These are phyloP conservation scores for Temnothorax rugatulus DNA, from an alignment of 2,888 invertebrate species.

Conservation along the genomic window DNA sequence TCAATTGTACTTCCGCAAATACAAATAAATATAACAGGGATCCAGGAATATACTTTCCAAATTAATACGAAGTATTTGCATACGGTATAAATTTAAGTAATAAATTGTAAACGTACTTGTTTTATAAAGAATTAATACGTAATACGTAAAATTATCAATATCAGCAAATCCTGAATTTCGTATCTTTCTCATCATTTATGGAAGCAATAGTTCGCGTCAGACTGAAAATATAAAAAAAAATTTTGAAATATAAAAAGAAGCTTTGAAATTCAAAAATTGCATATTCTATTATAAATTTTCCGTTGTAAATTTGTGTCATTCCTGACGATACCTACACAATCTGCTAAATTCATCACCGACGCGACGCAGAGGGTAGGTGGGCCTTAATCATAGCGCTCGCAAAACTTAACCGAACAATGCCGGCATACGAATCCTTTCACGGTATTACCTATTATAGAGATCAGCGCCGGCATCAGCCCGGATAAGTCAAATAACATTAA, in stretches of 20 bases:
- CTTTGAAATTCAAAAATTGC: background rate
- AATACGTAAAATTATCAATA: background rate
- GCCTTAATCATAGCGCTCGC: constrained; percentile 59
- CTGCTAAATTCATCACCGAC: background rate
- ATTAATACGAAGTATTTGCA: background rate
- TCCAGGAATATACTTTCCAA: background rate
- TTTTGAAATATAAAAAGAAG: background rate
- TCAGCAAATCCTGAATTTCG: background rate
- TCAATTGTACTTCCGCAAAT: background rate
- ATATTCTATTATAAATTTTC: background rate
- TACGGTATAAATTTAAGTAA: background rate
- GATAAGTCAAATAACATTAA: constrained; percentile 81
- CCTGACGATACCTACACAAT: background rate
- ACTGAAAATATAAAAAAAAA: background rate
- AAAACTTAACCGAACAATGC: constrained; percentile 59
- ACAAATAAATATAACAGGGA: background rate
- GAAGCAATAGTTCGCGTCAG: background rate
- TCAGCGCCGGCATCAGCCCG: constrained; percentile 76
- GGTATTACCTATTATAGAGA: constrained; percentile 75
- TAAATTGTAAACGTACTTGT: background rate
- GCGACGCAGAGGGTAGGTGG: constrained; percentile 2
- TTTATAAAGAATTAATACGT: background rate
- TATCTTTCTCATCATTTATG: background rate
- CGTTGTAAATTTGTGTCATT: background rate
- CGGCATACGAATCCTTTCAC: constrained; percentile 67